Evolutionary conservation across 2,888 invertebrate species (phyloP), one percentile per base, ranked within the genome.

Genomic region (Patella ulyssiponensis): DNA sequence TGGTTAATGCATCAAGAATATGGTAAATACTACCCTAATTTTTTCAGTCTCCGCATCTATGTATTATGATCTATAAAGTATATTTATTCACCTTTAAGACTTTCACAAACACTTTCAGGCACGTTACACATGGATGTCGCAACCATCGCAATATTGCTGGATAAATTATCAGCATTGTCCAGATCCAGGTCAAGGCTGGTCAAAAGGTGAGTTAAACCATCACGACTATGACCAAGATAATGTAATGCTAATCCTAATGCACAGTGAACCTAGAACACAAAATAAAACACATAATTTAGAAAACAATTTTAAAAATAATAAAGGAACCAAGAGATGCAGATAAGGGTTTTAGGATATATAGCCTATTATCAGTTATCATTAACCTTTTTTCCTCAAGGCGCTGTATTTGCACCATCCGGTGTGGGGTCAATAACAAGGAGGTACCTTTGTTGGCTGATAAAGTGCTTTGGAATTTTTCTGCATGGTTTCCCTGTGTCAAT

Each of bases 121-220:
- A 88, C 85, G 71, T 82, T 72, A 71, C 79, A 44, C 44, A 44
- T 4, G 44, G 44, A 44, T 9, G 44, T 44, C 9, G 44, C 44
- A 44, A 44, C 44, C 44, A 44, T 44, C 9, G 44, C 44, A 44
- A 44, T 44, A 44, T 44, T 44, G 44, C 44, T 44, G 44, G 44
- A 44, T 44, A 44, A 44, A 58, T 85, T 86, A 77, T 87, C 87
- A 9, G 85, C 84, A 77, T 84, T 84, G 15, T 83, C 83, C 20
- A 86, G 83, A 79, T 88, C 86, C 69, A 89, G 84, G 70, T 89
- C 86, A 56, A 90, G 86, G 23, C 89, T 86, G 14, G 84, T 87
- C 73, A 90, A 82, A 56, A 88, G 86, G n/a, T 87, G 84, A 73
- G 77, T 78, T 70, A 90, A 77, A 33, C 89, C 84, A 72, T 88